Conservation (phyloP, 2,797 vertebrate species). For the Acipenser ruthenus region DNA sequence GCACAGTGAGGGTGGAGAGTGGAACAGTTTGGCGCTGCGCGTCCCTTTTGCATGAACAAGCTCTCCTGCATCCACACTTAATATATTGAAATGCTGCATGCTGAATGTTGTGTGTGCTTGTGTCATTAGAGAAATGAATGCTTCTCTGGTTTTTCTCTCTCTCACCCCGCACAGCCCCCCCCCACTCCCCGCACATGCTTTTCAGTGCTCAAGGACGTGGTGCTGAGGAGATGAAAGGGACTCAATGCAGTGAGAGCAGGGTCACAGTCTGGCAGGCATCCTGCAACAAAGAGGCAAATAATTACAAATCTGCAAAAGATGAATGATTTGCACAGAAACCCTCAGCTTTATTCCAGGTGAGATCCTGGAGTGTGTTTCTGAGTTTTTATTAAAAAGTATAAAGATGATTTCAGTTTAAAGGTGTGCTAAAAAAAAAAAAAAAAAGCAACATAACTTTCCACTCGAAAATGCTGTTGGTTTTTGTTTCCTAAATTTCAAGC, state of each 20-base stretch:
- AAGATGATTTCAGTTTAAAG: neutral
- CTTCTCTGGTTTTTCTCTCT: neutral
- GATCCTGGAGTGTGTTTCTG: neutral
- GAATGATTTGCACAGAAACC: neutral
- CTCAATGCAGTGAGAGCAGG: conserved; percentile 32
- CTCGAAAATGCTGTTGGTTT: too few species aligned
- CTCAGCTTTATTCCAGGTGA: neutral
- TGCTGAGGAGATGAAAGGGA: conserved; percentile 16
- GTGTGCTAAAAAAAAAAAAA: neutral
- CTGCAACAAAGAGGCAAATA: conserved; percentile 2
- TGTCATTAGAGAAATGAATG: neutral
- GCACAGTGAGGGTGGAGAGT: neutral
- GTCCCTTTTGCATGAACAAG: neutral
- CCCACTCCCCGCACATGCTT: conserved; percentile 7
- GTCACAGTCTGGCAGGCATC: conserved; percentile 26
- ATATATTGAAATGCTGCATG: neutral
- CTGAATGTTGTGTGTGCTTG: neutral
- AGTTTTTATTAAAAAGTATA: neutral
- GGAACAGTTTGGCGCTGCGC: neutral
- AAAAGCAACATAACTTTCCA: neutral
- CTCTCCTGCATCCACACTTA: neutral
- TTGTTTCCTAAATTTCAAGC: too few species aligned
- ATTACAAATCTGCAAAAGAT: conserved; percentile 5
- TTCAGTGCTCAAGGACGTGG: conserved; percentile 24
- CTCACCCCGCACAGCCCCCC: neutral